Base-by-base conservation (phyloP, 2,113 vertebrate species). In the Tragulus kanchil region DNA sequence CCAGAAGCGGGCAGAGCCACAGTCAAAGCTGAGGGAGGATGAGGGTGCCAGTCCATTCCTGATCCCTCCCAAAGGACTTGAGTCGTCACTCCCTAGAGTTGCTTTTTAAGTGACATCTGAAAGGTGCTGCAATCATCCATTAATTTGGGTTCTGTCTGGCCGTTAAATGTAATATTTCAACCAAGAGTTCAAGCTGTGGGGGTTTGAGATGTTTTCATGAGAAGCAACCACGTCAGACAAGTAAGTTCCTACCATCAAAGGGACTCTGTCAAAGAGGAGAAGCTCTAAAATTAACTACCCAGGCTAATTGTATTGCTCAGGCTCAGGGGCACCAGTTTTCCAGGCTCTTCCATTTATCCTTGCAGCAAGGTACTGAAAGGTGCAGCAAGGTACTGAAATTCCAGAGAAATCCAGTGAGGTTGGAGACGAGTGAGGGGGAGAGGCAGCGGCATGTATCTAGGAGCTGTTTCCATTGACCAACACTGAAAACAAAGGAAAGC, bases 101-200 rank as follows among this genome's bases (percentile, higher is more conserved):
- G 36, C 93, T 95, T 90, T 90, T n/a, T 8, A 84, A 90, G 81
- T 97, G 97, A 97, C 96, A 97, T 96, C 93, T 97, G 91, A 96
- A 96, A 92, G 93, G 93, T 93, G 93, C 92, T 8, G 25, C 87
- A 48, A 92, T 78, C 95, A 94, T 91, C 92, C 96, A 95, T 96
- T 97, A 96, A 97, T 93, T 87, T 82, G 93, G 90, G 81, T 85
- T 95, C 92, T 84, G 92, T 92, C 89, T 97, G 98, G 89, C 95
- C 97, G 97, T 98, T 97, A 85, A 88, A 95, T 23, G 89, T 87
- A 97, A 87, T 96, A 96, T 95, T 97, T 95, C 96, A 92, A 88
- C 89, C 10, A 79, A 93, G 93, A 96, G 91, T 93, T 96, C 94
- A 95, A 81, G n/a, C 97, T 85, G 9, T 11, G 42, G 86, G 58